Evolutionary conservation across 1,140 invertebrate genomes (phyloP).

Genomic region (Drosophila neocordata): DNA sequence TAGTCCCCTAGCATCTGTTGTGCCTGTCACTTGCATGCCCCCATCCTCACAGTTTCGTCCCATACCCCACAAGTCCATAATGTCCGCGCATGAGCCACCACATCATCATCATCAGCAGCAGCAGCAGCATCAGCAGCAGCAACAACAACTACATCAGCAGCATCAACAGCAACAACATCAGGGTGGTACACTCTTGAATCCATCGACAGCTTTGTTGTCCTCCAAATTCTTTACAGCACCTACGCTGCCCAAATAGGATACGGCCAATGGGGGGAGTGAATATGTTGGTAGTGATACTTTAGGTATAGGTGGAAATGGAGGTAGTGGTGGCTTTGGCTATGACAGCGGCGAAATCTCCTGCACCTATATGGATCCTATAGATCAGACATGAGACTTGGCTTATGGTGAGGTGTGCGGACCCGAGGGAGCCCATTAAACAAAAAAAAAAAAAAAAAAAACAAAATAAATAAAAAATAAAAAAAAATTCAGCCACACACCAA

Average conservation of each 20-base stretch:
- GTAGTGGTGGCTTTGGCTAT: constrained; percentile 67
- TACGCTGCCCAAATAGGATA: constrained; percentile 82
- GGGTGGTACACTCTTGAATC: constrained; percentile 62
- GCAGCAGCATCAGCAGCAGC: constrained; percentile 21
- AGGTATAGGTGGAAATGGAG: constrained; percentile 42
- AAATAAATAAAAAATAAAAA: too few relatives aligned
- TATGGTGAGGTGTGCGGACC: constrained; percentile 74
- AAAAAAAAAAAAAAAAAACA: neutral
- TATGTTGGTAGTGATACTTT: constrained; percentile 55
- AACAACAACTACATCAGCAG: neutral
- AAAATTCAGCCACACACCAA: constrained; percentile 22
- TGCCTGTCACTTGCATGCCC: constrained; percentile 76
- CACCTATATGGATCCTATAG: constrained; percentile 82
- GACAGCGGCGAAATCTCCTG: constrained; percentile 80
- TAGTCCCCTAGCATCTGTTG: constrained; percentile 75
- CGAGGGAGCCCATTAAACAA: constrained; percentile 60
- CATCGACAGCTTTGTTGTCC: constrained; percentile 78
- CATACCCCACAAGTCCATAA: constrained; percentile 81
- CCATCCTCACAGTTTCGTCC: constrained; percentile 82
- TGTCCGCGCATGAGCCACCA: constrained; percentile 67
- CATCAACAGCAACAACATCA: constrained; percentile 1
- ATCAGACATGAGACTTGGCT: constrained; percentile 80
- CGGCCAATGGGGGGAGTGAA: constrained; percentile 80
- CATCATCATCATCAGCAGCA: constrained; percentile 39
- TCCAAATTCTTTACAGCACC: constrained; percentile 82